Base-by-base conservation (phyloP, 2,113 vertebrate species). In the Scortum barcoo region DNA sequence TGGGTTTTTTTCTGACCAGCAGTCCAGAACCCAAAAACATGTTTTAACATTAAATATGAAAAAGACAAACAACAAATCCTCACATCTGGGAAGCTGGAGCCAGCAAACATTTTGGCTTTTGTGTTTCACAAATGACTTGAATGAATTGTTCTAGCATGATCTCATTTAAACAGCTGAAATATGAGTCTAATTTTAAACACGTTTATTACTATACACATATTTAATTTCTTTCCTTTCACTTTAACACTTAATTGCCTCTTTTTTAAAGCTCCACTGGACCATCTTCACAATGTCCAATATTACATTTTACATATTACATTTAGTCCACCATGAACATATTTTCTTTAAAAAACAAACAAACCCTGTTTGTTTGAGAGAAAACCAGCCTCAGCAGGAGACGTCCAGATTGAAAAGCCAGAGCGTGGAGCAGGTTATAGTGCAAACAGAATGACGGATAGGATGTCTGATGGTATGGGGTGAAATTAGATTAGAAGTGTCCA, bases 401-500 rank as follows among this genome's bases (percentile, higher is more conserved):
- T 66, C n/a, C 44, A 66, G 81, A 78, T 80, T 72, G 56, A 84
- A 83, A 68, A 82, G 56, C 40, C 13, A 70, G 63, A 68, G 46
- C 80, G 82, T 78, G 73, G 84, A 88, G 76, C 44, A 7, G 36
- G 46, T 62, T 26, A 8, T 17, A 33, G 75, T 70, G 71, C 71
- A 76, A 89, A 81, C 77, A 88, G 65, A 81, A 69, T 72, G 82
- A 86, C 26, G 2, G 72, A 85, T 66, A 28, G 36, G 36, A 66
- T 28, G 53, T 74, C 72, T 78, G 76, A 71, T 66, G 82, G 24
- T 57, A 58, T 28, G n/a, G 14, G 73, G n/a, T 53, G 51, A 81
- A 88, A 91, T 86, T 78, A 78, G 76, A 89, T 75, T 69, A 70
- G 44, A 83, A 80, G 74, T 62, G 69, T 82, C 76, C 78, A 87